These are phyloP conservation scores for Acanthaster planci DNA, from an alignment of 35 echinoderm and acorn worm species.

Conservation along the genomic window DNA sequence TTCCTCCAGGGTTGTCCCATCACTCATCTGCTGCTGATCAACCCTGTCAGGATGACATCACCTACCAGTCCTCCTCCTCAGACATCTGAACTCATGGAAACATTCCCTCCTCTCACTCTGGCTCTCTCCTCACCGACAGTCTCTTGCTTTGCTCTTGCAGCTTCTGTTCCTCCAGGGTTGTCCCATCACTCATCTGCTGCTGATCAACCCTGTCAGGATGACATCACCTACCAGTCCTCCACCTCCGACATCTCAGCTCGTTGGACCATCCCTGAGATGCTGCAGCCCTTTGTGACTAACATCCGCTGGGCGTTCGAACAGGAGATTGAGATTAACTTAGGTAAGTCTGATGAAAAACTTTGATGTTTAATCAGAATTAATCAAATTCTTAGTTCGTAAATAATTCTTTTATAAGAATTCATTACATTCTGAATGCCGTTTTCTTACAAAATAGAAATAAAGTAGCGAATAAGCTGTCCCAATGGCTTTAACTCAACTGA, in stretches of 20 bases:
- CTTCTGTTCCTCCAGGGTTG: background rate
- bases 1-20: background rate
- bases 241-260: background rate
- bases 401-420: too few species aligned
- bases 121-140: too few species aligned
- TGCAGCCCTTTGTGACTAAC: conserved; percentile 7
- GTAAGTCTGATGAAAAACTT: background rate
- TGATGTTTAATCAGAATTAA: too few species aligned
- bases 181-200: conserved; percentile 6
- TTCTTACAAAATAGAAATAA: too few species aligned
- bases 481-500: too few species aligned
- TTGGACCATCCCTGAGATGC: conserved; percentile 21
- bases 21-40: background rate
- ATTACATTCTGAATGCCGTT: too few species aligned
- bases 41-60: conserved; percentile 29
- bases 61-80: conserved; percentile 29
- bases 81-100: background rate
- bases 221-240: conserved; percentile 34
- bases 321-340: background rate
- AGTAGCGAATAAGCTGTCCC: too few species aligned
- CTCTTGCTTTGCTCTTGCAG: background rate
- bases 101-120: background rate
- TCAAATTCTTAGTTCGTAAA: too few species aligned
- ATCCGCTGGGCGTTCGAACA: conserved; percentile 10
- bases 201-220: conserved; percentile 12